A percentile compares a stretch with the other conserved stretches of the same genome.
phyloP scores from a whole-genome alignment of 2,113 vertebrate species.

The Regulus satrapa region DNA sequence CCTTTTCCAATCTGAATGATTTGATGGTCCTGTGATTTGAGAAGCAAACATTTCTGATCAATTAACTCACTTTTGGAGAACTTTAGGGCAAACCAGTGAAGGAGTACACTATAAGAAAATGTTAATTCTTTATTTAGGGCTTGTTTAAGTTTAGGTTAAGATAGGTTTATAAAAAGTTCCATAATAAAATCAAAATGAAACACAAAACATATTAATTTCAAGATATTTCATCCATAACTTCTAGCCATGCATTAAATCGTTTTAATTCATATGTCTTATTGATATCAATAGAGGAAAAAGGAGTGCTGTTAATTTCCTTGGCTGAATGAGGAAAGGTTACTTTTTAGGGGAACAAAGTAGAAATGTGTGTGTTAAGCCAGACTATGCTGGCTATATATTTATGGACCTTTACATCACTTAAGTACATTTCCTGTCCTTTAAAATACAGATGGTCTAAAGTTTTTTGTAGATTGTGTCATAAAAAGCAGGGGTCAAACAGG shows the following conservation, averaged over 20 bases:
- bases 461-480: neutral
- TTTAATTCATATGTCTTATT: neutral
- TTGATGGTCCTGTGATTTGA: fast-evolving
- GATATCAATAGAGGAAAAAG: neutral
- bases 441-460: neutral
- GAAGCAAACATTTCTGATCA: neutral
- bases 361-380: neutral
- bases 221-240: neutral
- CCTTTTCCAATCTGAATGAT: neutral
- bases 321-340: neutral
- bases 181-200: neutral
- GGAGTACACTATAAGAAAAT: neutral
- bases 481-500: neutral
- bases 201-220: neutral
- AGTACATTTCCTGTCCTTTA: neutral
- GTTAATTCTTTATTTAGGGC: neutral
- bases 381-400: neutral
- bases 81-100: neutral
- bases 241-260: neutral
- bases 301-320: neutral
- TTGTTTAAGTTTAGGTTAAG: neutral
- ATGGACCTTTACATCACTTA: neutral
- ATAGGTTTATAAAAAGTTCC: neutral
- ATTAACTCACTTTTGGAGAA: neutral
- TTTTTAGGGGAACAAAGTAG: neutral